Conservation (phyloP, 2,888 invertebrate species). For the Imbricaverruca yamaguchii region DNA sequence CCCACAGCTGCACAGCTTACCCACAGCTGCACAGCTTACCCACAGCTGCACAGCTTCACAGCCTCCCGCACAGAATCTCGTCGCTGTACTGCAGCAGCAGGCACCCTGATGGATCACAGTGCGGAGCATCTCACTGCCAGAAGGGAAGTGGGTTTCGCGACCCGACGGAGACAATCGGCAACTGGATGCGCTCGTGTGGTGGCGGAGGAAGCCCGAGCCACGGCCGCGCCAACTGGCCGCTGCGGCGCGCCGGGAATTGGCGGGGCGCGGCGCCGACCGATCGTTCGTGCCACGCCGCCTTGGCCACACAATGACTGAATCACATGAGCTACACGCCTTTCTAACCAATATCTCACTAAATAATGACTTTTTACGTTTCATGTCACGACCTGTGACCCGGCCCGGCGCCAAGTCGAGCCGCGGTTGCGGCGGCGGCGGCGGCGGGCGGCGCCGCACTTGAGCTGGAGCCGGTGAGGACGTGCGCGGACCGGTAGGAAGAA, state of each 20-base stretch:
- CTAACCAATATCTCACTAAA: conserved; percentile 22
- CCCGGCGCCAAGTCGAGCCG: not conserved
- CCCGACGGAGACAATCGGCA: not conserved
- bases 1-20: no score
- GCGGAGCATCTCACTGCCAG: no score
- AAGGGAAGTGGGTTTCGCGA: not conserved
- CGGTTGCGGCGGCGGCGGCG: not conserved
- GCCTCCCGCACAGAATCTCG: no score
- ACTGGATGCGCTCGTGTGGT: no score
- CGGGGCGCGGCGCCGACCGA: not conserved
- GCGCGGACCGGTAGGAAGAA: not conserved
- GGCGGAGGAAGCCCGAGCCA: not conserved
- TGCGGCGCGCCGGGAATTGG: not conserved
- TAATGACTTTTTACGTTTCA: conserved; percentile 18
- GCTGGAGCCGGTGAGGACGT: not conserved
- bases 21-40: no score
- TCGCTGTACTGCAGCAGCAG: no score
- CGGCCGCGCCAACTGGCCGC: not conserved
- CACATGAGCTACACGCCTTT: conserved; percentile 20
- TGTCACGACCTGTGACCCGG: conserved; percentile 6
- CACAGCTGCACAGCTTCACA: no score
- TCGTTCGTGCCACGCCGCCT: not conserved
- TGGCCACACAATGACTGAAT: conserved; percentile 18
- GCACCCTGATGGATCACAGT: no score
- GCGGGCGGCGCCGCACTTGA: no score